Conservation (phyloP, 2,888 invertebrate genomes). For the Eupithecia pulchellata region DNA sequence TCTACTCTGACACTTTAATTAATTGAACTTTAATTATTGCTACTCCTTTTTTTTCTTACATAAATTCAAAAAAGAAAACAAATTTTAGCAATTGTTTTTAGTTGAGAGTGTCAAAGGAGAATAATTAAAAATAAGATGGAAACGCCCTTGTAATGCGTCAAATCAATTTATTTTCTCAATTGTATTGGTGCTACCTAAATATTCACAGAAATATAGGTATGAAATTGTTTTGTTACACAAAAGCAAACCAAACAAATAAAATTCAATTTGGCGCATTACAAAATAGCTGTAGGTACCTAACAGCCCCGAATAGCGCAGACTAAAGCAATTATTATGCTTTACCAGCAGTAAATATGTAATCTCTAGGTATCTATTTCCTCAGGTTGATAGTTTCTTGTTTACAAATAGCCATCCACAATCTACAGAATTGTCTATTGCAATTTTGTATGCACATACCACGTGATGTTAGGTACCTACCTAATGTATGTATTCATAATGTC, state of each 20-base stretch:
- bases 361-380: background rate
- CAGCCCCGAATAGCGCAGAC: background rate
- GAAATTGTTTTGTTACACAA: background rate
- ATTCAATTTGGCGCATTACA: background rate
- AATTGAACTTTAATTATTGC: background rate
- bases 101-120: background rate
- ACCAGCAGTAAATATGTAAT: background rate
- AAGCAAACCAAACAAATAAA: background rate
- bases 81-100: background rate
- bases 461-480: slow-evolving; percentile 16
- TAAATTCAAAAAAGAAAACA: background rate
- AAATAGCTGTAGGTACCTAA: background rate
- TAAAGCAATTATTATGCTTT: background rate
- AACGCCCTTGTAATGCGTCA: background rate
- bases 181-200: background rate
- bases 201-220: background rate
- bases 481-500: slow-evolving; percentile 38
- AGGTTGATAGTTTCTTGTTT: slow-evolving; percentile 22
- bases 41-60: background rate
- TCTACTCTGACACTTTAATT: background rate
- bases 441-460: slow-evolving; percentile 27
- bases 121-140: background rate
- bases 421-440: slow-evolving; percentile 27
- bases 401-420: slow-evolving; percentile 26
- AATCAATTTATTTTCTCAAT: background rate